Evolutionary conservation across 64 coral and sea anemone species (phyloP), one percentile per base, ranked within the genome.

Genomic region (Astreopora myriophthalma): DNA sequence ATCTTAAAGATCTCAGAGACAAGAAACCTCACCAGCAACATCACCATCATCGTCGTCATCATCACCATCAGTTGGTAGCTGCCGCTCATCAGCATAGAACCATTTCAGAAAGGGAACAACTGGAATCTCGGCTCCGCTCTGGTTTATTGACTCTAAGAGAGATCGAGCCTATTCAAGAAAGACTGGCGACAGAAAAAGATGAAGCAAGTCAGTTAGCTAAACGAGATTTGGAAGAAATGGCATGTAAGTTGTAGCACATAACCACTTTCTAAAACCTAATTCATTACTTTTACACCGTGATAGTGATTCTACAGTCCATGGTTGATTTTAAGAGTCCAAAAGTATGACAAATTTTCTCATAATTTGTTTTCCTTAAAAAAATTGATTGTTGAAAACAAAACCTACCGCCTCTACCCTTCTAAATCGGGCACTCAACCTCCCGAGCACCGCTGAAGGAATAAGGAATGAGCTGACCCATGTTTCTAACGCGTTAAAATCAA

Each of bases 161-260:
- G 22, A 92, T 84, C 38, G 90, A 86, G 63, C 80, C 90, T 8
- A 86, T 63, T 23, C 71, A 86, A 39, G 73, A 89, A 68, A 34
- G 51, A 20, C 31, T 91, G 34, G 61, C 79, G 52, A 77, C 57
- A 29, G 71, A 75, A 79, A 63, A 67, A 39, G 93, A 86, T n/a
- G 93, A 95, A 68, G 88, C 71, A 85, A 81, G 10, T 32, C 22
- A 22, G 19, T 87, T 85, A 37, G 72, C 73, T 29, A 79, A 77
- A 70, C 86, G 60, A 34, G 93, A 95, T 86, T 74, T 91, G 27
- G 80, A 95, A 55, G 93, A 95, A 38, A 95, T 95, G 22, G 87
- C 87, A 90, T 95, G 93, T 95, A 79, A 95, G 93, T 87, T 24
- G 24, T 17, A 55, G 1, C 13, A 35, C 3, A 30, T 10, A 49